A percentile compares a stretch with the other conserved stretches of the same genome.
Conservation (phyloP, 1,140 invertebrate genomes). For the Meloidogyne chitwoodi region DNA sequence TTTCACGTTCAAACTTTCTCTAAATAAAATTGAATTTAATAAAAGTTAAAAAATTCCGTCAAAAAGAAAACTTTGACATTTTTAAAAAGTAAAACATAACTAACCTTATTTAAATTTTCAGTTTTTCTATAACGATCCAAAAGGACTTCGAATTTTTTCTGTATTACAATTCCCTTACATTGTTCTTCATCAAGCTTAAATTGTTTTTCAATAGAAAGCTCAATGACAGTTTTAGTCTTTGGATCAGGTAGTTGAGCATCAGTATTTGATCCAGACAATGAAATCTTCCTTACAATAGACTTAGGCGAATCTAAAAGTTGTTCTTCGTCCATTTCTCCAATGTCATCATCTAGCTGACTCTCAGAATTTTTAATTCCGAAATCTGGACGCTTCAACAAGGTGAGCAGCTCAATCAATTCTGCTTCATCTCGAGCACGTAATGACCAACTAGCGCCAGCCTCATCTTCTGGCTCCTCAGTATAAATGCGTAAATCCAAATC, state of each 20-base stretch:
- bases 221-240: not conserved
- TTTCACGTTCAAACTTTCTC: conserved; percentile 31
- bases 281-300: not conserved
- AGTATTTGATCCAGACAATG: not conserved
- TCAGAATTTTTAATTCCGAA: conserved; percentile 19
- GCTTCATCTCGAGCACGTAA: conserved; percentile 27
- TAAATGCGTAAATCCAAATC: conserved; percentile 41
- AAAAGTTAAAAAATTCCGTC: too few species aligned
- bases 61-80: too few species aligned
- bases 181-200: conserved; percentile 29
- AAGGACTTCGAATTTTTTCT: conserved; percentile 21
- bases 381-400: conserved; percentile 27
- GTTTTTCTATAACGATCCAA: conserved; percentile 25
- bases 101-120: conserved; percentile 36
- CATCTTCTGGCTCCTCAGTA: conserved; percentile 42
- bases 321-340: conserved; percentile 41
- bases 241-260: not conserved
- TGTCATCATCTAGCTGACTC: conserved; percentile 26
- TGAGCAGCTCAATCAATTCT: conserved; percentile 26
- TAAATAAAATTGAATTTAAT: conserved; percentile 15
- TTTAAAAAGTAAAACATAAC: not conserved
- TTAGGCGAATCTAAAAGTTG: conserved; percentile 25
- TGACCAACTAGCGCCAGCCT: conserved; percentile 34
- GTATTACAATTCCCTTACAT: conserved; percentile 11
- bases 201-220: not conserved